Evolutionary conservation across 2,797 vertebrate species (phyloP).

Genomic region (Myotis planiceps): DNA sequence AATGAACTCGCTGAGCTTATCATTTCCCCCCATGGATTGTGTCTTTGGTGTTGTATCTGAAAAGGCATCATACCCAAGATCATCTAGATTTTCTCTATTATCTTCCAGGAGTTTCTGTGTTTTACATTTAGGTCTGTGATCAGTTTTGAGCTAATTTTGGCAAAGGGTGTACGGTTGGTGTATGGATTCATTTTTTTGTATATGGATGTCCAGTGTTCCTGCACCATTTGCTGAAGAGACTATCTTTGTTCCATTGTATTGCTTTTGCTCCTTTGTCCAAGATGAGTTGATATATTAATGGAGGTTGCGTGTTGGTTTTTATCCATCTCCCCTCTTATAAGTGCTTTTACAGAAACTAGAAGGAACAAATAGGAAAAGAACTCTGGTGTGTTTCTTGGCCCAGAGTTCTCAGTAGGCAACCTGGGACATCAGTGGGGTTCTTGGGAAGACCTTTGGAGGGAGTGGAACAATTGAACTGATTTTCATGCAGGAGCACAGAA

Average conservation of each 20-base stretch:
- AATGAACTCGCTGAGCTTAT: not conserved
- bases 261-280: not conserved
- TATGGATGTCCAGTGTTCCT: not conserved
- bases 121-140: not conserved
- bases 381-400: not conserved
- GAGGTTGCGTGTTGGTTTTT: not conserved
- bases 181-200: not conserved
- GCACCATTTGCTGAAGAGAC: not conserved
- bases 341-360: not conserved
- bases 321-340: not conserved
- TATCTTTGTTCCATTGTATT: not conserved
- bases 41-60: not conserved
- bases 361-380: not conserved
- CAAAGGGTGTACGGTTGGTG: not conserved
- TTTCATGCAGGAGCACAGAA: not conserved
- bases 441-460: not conserved
- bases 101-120: not conserved
- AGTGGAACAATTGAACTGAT: not conserved
- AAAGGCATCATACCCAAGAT: not conserved
- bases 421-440: not conserved
- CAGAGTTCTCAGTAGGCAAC: not conserved
- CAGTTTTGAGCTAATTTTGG: not conserved
- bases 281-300: not conserved
- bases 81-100: not conserved
- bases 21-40: not conserved